These are phyloP conservation scores for Chironomus riparius DNA, from an alignment of 2,888 invertebrate species.

Conservation along the genomic window DNA sequence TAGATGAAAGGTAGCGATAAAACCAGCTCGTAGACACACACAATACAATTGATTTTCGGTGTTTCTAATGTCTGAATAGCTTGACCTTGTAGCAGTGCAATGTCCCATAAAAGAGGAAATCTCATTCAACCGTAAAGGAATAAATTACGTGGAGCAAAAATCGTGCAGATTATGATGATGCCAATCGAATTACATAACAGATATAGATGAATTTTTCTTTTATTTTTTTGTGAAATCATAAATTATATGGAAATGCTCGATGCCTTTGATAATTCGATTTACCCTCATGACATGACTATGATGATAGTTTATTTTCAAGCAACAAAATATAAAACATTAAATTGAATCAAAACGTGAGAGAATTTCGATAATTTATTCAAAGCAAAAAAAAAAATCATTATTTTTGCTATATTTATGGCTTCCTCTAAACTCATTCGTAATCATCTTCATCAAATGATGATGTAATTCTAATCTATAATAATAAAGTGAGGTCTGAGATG, in stretches of 20 bases:
- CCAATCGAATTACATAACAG: conserved; percentile 1
- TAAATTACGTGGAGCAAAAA: background rate
- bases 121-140: background rate
- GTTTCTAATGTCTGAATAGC: background rate
- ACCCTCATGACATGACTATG: background rate
- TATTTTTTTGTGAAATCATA: too few relatives aligned
- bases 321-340: background rate
- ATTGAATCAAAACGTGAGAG: background rate
- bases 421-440: too few relatives aligned
- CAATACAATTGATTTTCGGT: background rate
- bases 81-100: conserved; percentile 12
- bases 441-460: background rate
- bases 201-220: background rate
- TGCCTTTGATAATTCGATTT: background rate
- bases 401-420: too few relatives aligned
- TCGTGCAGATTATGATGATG: background rate
- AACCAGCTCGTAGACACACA: background rate
- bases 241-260: background rate
- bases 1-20: background rate
- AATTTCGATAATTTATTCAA: background rate
- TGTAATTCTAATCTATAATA: background rate
- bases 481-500: background rate
- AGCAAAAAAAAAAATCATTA: background rate
- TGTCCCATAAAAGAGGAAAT: background rate
- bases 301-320: background rate